Evolutionary conservation across 2,113 vertebrate genomes (phyloP).

Genomic region (Macroglossus sobrinus): DNA sequence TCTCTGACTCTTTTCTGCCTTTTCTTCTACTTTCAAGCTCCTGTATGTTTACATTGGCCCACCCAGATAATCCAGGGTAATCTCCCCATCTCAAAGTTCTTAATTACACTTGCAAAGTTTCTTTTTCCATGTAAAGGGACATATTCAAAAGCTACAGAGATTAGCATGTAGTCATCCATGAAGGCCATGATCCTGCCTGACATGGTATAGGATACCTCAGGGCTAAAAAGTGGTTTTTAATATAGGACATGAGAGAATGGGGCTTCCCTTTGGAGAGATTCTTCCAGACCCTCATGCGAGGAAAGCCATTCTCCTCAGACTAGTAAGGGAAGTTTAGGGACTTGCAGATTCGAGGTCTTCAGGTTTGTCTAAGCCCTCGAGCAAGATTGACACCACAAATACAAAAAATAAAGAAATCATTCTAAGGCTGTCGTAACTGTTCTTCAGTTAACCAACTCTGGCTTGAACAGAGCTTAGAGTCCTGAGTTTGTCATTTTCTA

Average conservation of each 20-base stretch:
- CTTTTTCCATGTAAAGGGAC: not conserved
- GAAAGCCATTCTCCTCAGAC: too few species aligned
- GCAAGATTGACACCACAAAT: not conserved
- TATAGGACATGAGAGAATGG: not conserved
- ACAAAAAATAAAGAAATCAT: not conserved
- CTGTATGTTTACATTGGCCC: not conserved
- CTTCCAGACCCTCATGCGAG: not conserved
- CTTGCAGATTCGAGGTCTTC: not conserved
- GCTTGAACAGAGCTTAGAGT: not conserved
- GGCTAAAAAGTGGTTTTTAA: not conserved
- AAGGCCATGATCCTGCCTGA: not conserved
- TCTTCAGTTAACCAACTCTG: not conserved
- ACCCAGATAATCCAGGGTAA: too few species aligned
- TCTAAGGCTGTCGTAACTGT: not conserved
- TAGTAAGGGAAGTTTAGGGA: not conserved
- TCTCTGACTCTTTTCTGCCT: not conserved
- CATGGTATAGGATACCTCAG: not conserved
- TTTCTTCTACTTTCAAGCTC: not conserved
- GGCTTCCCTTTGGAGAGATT: not conserved
- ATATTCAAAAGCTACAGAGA: not conserved
- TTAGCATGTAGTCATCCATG: not conserved
- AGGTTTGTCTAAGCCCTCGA: not conserved
- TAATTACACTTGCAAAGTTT: not conserved
- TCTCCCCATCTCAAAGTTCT: too few species aligned
- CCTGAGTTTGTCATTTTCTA: not conserved